phyloP scores from a whole-genome alignment of 2,113 vertebrate species.

The Scartelaos histophorus region DNA sequence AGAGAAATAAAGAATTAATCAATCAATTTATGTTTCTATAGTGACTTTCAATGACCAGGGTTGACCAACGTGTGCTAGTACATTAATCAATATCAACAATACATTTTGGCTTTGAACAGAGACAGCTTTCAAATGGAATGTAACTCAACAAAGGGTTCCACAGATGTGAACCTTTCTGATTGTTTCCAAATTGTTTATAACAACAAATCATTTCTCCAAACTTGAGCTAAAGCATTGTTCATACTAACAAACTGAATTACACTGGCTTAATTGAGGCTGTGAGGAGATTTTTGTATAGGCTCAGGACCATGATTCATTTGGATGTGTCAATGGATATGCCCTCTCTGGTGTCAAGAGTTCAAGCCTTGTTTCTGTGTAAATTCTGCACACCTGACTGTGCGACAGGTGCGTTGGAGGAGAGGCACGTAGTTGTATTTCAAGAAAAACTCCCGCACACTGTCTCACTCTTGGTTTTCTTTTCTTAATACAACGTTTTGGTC shows the following conservation, averaged over 20 bases:
- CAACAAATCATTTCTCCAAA: conserved; percentile 18
- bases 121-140: neutral
- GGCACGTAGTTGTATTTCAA: too few relatives aligned
- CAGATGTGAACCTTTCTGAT: neutral
- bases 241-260: too few relatives aligned
- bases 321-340: conserved; percentile 58
- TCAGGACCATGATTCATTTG: conserved; percentile 23
- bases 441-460: too few relatives aligned
- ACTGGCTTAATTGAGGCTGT: neutral
- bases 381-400: too few relatives aligned
- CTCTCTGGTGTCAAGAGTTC: conserved; percentile 41
- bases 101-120: neutral
- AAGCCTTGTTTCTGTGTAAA: too few relatives aligned
- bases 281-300: conserved; percentile 46
- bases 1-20: neutral
- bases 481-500: too few relatives aligned
- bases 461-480: too few relatives aligned
- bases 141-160: neutral
- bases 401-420: too few relatives aligned
- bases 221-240: too few relatives aligned
- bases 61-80: neutral
- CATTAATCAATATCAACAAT: neutral
- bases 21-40: neutral
- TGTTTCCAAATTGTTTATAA: neutral
- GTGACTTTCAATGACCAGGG: neutral